Evolutionary conservation across 2,113 vertebrate species (phyloP).

Genomic region (Elgaria multicarinata): DNA sequence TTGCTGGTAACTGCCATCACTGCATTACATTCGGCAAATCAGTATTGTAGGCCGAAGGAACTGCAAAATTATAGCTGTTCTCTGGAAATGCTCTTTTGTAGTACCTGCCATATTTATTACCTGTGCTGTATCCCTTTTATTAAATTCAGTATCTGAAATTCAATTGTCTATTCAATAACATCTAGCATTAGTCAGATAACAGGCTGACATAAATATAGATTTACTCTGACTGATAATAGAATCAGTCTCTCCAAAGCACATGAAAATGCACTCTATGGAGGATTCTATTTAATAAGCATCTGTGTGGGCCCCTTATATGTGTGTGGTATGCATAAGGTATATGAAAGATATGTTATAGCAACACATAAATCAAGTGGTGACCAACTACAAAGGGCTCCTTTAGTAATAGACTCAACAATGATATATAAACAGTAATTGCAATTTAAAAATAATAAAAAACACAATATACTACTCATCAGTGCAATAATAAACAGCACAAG

Average conservation of each 20-base stretch:
- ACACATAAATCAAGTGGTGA: conserved; percentile 35
- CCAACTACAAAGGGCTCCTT: conserved; percentile 41
- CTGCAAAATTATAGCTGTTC: conserved; percentile 45
- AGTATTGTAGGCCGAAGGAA: not conserved
- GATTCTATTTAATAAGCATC: conserved; percentile 54
- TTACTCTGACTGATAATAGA: conserved; percentile 67
- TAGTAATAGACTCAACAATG: conserved; percentile 35
- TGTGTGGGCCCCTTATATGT: conserved; percentile 45
- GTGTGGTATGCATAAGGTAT: conserved; percentile 24
- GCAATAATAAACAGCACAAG: not conserved
- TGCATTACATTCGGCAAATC: conserved; percentile 22
- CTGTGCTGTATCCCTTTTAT: conserved; percentile 31
- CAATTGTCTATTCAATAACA: conserved; percentile 59
- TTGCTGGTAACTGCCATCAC: not conserved
- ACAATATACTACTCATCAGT: not conserved
- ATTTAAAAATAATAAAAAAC: not conserved
- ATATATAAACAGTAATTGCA: not conserved
- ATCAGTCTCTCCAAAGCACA: conserved; percentile 58
- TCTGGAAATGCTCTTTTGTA: conserved; percentile 61
- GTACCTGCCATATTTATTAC: conserved; percentile 52
- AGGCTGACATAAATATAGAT: conserved; percentile 38
- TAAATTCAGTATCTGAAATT: conserved; percentile 33
- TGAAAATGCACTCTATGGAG: conserved; percentile 60
- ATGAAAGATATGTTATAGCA: conserved; percentile 44
- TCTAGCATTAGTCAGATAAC: conserved; percentile 66